Evolutionary conservation across 2,797 vertebrate species (phyloP), one percentile per base, ranked within the genome.

Genomic region (Pangasius mekongensis): DNA sequence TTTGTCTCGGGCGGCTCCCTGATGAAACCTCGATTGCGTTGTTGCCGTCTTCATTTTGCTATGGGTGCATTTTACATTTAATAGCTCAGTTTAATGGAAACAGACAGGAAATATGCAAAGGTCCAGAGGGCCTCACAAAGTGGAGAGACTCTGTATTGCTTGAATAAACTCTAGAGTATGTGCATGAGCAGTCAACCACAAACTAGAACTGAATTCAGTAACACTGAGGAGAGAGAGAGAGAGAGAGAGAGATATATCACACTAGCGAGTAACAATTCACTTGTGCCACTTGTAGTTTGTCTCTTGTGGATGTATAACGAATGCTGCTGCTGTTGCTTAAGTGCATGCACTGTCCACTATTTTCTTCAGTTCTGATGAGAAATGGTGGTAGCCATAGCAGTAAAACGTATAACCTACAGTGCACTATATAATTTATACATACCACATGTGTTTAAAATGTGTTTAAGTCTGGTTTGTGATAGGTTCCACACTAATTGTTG

Each of bases 151-250:
- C 36, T 58, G 30, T 58, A 22, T 30, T 81, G 54, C 77, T 81
- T 81, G 54, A 81, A 81, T 36, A 81, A 81, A 81, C 54, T 58
- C 27, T 81, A 13, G 77, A 81, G 13, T 58, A 56, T 80, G 76
- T 80, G n/a, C 76, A 56, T 81, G 54, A 56, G 30, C 13, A 20
- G 47, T 36, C 20, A 81, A 81, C 54, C 56, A 54, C 52, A 56
- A 30, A 56, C 49, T 80, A 60, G 56, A 60, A 39, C 54, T 81
- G 56, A 81, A 60, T 60, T 81, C 56, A 39, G 54, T 24, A 81
- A 60, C 33, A 39, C 22, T 81, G 4, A n/a, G 10, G 56, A 36
- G 30, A 39, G 43, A 30, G 52, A 22, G 43, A 47, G 39, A 74
- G 39, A 74, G 39, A 24, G 11, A 2, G n/a, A 67, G 13, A 33